Conservation (phyloP, 1,140 invertebrate genomes). For the Drosophila rhopaloa region DNA sequence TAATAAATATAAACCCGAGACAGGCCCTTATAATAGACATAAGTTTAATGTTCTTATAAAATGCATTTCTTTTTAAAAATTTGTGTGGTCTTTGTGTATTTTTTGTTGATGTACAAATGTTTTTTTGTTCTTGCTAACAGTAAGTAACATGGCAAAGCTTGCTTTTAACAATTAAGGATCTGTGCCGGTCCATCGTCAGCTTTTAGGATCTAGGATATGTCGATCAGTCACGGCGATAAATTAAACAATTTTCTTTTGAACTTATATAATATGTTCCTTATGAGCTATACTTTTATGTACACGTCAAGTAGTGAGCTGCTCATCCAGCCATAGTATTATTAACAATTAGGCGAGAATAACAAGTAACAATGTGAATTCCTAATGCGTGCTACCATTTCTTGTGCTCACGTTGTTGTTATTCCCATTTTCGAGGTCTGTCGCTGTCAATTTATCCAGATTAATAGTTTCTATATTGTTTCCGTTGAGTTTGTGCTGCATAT, state of each 20-base stretch:
- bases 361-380: slow-evolving; percentile 22
- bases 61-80: slow-evolving; percentile 30
- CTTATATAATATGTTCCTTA: slow-evolving; percentile 55
- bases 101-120: slow-evolving; percentile 39
- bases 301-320: slow-evolving; percentile 63
- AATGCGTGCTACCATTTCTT: slow-evolving; percentile 32
- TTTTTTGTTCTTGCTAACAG: slow-evolving; percentile 51
- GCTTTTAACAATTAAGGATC: slow-evolving; percentile 59
- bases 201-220: slow-evolving; percentile 54
- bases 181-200: slow-evolving; percentile 51
- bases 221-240: slow-evolving; percentile 51
- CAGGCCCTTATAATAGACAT: slow-evolving; percentile 31
- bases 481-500: slow-evolving; percentile 72
- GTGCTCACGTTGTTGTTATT: slow-evolving; percentile 39
- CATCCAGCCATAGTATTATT: slow-evolving; percentile 14
- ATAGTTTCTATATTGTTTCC: slow-evolving; percentile 46
- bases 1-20: background rate
- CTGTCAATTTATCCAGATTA: slow-evolving; percentile 49
- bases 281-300: slow-evolving; percentile 63
- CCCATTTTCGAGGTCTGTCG: slow-evolving; percentile 56
- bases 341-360: slow-evolving; percentile 43
- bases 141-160: slow-evolving; percentile 77
- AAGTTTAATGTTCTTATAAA: slow-evolving; percentile 37
- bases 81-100: slow-evolving; percentile 42
- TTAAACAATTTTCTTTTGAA: slow-evolving; percentile 51